phyloP scores from a whole-genome alignment of 2,888 invertebrate genomes.

The Eristalis pertinax region DNA sequence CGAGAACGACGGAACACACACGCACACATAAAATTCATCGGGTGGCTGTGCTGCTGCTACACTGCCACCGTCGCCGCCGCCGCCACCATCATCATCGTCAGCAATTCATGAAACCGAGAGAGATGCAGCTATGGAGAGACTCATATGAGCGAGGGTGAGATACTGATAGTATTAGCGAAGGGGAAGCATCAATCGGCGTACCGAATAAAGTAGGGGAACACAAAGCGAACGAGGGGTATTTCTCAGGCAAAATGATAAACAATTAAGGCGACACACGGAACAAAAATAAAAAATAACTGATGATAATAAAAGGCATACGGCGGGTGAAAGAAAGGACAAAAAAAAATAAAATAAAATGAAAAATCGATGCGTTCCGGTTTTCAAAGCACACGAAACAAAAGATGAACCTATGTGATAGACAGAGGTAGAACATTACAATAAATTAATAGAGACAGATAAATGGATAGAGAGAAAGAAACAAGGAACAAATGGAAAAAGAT shows the following conservation, averaged over 20 bases:
- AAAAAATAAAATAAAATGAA: constrained; percentile 61
- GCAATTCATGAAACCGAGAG: constrained; percentile 67
- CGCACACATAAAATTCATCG: constrained; percentile 22
- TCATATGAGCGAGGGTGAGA: constrained; percentile 41
- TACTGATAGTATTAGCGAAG: constrained; percentile 45
- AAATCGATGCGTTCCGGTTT: constrained; percentile 75
- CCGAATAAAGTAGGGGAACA: neutral
- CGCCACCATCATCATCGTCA: constrained; percentile 56
- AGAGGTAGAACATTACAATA: constrained; percentile 51
- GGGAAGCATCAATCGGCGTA: constrained; percentile 39
- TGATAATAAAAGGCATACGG: constrained; percentile 68
- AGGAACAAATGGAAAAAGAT: neutral
- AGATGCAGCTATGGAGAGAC: constrained; percentile 38
- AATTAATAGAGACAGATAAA: constrained; percentile 43
- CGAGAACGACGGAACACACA: constrained; percentile 43
- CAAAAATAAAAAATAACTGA: constrained; percentile 19
- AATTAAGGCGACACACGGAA: constrained; percentile 44
- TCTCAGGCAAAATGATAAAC: constrained; percentile 48
- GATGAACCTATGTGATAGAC: constrained; percentile 16
- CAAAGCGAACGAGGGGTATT: neutral
- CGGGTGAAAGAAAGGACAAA: constrained; percentile 45
- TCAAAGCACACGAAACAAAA: constrained; percentile 55
- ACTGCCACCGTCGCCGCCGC: constrained; percentile 13
- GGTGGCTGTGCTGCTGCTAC: constrained; percentile 35
- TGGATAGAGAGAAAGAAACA: constrained; percentile 28